A percentile compares a stretch with the other conserved stretches of the same genome.
phyloP scores from a whole-genome alignment of 2,888 invertebrate species.

The Watsonalla binaria region DNA sequence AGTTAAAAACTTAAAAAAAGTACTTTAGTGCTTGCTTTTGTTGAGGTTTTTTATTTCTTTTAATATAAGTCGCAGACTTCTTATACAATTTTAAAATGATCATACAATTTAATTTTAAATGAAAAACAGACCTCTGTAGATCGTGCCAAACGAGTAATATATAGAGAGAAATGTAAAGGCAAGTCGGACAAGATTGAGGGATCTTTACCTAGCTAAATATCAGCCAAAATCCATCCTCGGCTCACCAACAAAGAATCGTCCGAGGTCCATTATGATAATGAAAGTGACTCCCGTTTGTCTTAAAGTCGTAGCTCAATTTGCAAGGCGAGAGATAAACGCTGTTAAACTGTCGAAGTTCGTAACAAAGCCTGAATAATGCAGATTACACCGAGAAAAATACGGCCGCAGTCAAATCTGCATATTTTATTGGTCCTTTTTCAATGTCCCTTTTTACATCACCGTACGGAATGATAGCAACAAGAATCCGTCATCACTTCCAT shows the following conservation, averaged over 20 bases:
- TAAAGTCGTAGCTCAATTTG: conserved; percentile 79
- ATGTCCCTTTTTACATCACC: conserved; percentile 53
- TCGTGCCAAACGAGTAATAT: background rate
- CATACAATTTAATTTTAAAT: background rate
- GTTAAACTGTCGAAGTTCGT: conserved; percentile 79
- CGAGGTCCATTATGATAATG: conserved; percentile 76
- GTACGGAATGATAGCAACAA: conserved; percentile 42
- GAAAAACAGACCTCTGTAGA: conserved; percentile 7
- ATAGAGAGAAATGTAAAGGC: conserved; percentile 18
- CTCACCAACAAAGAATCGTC: conserved; percentile 72
- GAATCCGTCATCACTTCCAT: conserved; percentile 18
- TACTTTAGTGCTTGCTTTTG: no score
- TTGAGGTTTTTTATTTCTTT: no score
- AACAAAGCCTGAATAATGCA: conserved; percentile 79
- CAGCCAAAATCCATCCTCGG: conserved; percentile 57
- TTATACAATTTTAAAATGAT: no score
- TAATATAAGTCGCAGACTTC: no score
- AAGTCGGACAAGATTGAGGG: conserved; percentile 21
- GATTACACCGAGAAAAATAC: conserved; percentile 78
- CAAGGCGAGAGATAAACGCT: conserved; percentile 79
- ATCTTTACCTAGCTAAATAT: conserved; percentile 43
- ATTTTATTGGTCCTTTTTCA: conserved; percentile 74
- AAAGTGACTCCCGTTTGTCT: conserved; percentile 78
- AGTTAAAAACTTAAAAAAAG: no score
- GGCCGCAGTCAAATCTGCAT: conserved; percentile 76